Base-by-base conservation (phyloP, 2,797 vertebrate genomes). In the Pangasius larnaudii region DNA sequence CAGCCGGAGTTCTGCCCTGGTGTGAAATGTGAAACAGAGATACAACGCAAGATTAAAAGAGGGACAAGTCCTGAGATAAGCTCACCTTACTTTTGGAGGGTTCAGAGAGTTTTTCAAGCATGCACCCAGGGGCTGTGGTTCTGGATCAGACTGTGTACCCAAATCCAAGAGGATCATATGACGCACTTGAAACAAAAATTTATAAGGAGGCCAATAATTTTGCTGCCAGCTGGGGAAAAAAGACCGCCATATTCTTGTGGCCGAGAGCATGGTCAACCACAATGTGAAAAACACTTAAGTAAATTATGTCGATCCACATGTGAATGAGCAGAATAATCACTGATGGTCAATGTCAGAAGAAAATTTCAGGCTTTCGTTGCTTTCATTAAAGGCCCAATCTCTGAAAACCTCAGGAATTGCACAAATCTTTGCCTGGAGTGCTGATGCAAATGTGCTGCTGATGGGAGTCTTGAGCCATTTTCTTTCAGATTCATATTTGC, bases 241-340 rank as follows among this genome's bases (percentile, higher is more conserved):
- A 88, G 89, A 91, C 84, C 83, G 92, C 86, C 89, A 90, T 75
- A 90, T 87, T 89, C 80, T 88, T 92, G 91, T 86, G 88, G 89
- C 84, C 79, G 39, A 81, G 71, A 85, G 77, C 49, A 71, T 58
- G 89, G 91, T 91, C 85, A 92, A 92, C 87, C 92, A 91, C 93
- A 93, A 94, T 85, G 80, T 87, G 80, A 88, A 89, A 69, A 89
- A 92, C 11, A 86, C 84, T 81, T 77, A 51, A 51, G 53, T 71
- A 75, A 59, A 86, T 85, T 75, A 84, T 78, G 59, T 88, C 79
- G 84, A 88, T 80, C 85, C 85, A 91, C 89, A 30, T 67, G 86
- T 49, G 84, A 90, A 90, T 82, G 65, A 49, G 49, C 72, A 53
- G 58, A 33, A 85, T 72, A 49, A 56, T 49, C 16, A n/a, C 84